phyloP scores from a whole-genome alignment of 2,888 invertebrate genomes.

The Vesta saturnalis region DNA sequence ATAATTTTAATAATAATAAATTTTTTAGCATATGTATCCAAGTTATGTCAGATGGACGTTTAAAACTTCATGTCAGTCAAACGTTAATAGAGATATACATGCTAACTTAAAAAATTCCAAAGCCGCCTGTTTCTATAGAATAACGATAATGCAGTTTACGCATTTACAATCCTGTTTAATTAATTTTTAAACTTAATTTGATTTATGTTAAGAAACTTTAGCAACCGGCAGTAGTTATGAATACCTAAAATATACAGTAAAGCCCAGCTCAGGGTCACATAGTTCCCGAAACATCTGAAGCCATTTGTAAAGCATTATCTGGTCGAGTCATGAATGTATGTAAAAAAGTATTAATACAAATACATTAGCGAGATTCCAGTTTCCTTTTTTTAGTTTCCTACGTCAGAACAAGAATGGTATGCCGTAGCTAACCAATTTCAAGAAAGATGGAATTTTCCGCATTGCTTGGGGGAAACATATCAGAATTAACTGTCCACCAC shows the following conservation, averaged over 20 bases:
- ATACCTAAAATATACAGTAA: neutral
- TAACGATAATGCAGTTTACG: no score
- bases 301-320: neutral
- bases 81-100: no score
- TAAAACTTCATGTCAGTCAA: no score
- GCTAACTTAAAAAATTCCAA: no score
- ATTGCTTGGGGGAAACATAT: neutral
- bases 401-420: neutral
- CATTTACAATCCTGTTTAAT: no score
- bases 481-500: neutral
- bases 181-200: no score
- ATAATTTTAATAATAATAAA: no score
- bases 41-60: no score
- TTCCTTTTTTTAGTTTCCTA: neutral
- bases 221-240: neutral
- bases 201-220: no score
- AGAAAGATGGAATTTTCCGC: neutral
- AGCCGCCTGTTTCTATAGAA: no score
- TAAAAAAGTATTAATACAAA: neutral
- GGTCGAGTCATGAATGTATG: neutral
- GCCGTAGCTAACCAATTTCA: neutral
- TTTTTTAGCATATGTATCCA: no score
- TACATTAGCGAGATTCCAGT: neutral
- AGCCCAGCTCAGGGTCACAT: neutral
- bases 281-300: neutral